A percentile compares a stretch with the other conserved stretches of the same genome.
These are phyloP conservation scores for Neomorphus geoffroyi DNA, from an alignment of 2,797 vertebrate genomes.

Conservation along the genomic window DNA sequence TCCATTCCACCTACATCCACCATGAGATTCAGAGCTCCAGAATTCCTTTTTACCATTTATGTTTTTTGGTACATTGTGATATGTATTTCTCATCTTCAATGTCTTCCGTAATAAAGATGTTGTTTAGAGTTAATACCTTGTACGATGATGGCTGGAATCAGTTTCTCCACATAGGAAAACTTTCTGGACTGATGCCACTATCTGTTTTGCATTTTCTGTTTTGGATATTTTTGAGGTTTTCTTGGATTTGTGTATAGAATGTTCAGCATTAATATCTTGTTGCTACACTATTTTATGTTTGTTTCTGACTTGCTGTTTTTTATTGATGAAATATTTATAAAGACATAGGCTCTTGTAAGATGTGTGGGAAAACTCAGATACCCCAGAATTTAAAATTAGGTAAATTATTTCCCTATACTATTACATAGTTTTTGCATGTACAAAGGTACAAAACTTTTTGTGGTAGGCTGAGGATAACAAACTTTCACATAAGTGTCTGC, in stretches of 20 bases:
- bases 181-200: not conserved
- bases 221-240: not conserved
- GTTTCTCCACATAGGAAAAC: not conserved
- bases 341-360: not conserved
- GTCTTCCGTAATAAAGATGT: not conserved
- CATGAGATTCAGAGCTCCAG: not conserved
- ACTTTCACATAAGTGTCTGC: not conserved
- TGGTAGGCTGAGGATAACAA: not conserved
- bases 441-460: not conserved
- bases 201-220: not conserved
- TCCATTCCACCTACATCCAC: not conserved
- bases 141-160: not conserved
- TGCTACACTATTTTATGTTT: not conserved
- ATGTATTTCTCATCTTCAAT: not conserved
- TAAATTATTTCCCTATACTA: not conserved
- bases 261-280: not conserved
- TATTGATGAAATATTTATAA: not conserved
- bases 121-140: not conserved
- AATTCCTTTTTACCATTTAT: not conserved
- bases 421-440: not conserved
- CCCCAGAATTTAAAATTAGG: not conserved
- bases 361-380: not conserved
- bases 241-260: not conserved
- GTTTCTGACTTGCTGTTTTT: not conserved
- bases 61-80: not conserved